Conservation (phyloP, 2,888 invertebrate genomes). For the Diaprepes abbreviatus region DNA sequence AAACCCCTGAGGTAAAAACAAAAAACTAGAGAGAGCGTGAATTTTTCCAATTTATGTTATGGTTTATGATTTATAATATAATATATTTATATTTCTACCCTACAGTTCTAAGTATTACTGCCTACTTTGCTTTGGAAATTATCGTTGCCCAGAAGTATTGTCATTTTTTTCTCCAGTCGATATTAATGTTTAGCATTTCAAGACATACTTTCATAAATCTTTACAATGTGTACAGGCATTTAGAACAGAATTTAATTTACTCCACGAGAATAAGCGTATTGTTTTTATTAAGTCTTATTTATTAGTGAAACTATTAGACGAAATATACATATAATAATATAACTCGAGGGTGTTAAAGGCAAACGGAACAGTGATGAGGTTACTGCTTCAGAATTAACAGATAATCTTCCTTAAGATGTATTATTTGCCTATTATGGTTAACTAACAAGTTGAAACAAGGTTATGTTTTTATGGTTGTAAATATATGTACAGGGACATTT, state of each 20-base stretch:
- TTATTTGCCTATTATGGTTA: no score
- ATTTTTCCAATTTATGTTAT: conserved; percentile 38
- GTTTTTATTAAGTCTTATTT: neutral
- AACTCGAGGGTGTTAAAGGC: neutral
- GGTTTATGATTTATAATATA: conserved; percentile 47
- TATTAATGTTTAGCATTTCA: conserved; percentile 40
- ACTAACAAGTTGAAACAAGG: no score
- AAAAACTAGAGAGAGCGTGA: conserved; percentile 37
- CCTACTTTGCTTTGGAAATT: conserved; percentile 39
- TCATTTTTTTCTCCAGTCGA: conserved; percentile 24
- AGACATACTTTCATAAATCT: conserved; percentile 43
- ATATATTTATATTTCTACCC: conserved; percentile 42
- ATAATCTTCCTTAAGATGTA: no score
- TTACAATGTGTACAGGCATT: conserved; percentile 29
- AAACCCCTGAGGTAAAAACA: conserved; percentile 28
- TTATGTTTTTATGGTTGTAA: no score
- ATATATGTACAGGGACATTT: no score
- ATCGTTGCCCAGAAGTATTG: conserved; percentile 38
- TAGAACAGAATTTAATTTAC: conserved; percentile 35
- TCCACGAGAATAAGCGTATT: neutral
- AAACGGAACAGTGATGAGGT: neutral
- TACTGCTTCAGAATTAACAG: no score
- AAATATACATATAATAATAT: neutral
- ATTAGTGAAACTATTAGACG: neutral
- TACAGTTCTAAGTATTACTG: conserved; percentile 43